phyloP scores from a whole-genome alignment of 2,888 invertebrate genomes.

The Sinohyriopsis cumingii region DNA sequence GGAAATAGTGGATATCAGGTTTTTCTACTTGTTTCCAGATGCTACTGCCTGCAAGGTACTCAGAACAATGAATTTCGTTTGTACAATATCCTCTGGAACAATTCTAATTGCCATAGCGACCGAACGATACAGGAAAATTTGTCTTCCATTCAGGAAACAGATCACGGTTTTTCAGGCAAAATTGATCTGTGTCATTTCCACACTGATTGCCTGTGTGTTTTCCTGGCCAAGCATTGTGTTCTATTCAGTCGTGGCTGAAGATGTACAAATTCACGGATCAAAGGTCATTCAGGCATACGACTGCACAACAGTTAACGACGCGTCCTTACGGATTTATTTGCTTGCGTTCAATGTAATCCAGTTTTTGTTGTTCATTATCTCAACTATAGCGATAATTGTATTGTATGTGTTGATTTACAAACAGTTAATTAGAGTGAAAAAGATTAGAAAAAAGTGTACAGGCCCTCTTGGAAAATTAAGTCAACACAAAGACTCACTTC shows the following conservation, averaged over 20 bases:
- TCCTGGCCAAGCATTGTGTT: slow-evolving; percentile 37
- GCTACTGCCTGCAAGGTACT: slow-evolving; percentile 48
- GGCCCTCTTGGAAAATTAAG: too few species aligned
- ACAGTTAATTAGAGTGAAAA: too few species aligned
- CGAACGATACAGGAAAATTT: slow-evolving; percentile 41
- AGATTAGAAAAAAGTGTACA: too few species aligned
- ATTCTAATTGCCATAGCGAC: slow-evolving; percentile 50
- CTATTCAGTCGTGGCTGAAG: slow-evolving; percentile 24
- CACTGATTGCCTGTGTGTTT: slow-evolving; percentile 19
- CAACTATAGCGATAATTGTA: slow-evolving; percentile 20
- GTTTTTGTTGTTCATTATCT: slow-evolving; percentile 25
- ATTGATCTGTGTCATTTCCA: slow-evolving; percentile 24
- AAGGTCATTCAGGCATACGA: slow-evolving; percentile 22
- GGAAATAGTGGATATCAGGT: slow-evolving; percentile 54
- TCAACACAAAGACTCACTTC: too few species aligned
- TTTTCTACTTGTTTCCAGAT: slow-evolving; percentile 44
- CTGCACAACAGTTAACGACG: slow-evolving; percentile 32
- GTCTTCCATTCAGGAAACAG: slow-evolving; percentile 35
- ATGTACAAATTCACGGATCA: slow-evolving; percentile 8
- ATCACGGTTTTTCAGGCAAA: slow-evolving; percentile 35
- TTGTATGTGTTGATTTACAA: slow-evolving; percentile 26
- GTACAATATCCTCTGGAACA: slow-evolving; percentile 39
- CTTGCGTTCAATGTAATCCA: slow-evolving; percentile 23
- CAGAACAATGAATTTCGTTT: slow-evolving; percentile 39
- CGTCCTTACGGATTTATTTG: slow-evolving; percentile 20